These are phyloP conservation scores for Ictalurus furcatus DNA, from an alignment of 2,113 vertebrate species.

Conservation along the genomic window DNA sequence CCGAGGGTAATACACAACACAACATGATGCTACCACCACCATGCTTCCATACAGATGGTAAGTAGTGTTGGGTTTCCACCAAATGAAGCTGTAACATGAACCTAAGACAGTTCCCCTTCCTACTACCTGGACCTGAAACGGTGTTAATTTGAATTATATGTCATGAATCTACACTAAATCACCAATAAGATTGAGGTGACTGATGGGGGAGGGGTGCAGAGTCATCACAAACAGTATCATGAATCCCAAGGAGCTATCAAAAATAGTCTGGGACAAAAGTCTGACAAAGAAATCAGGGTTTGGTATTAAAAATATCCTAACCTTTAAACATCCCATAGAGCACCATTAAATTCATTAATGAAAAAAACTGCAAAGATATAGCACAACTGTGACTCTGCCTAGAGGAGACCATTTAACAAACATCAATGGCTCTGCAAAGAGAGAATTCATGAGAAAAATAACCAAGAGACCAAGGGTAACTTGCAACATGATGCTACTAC, in stretches of 20 bases:
- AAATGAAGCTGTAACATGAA: too few species aligned
- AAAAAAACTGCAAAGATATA: too few species aligned
- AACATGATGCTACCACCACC: neutral
- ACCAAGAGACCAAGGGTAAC: neutral
- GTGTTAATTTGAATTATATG: neutral
- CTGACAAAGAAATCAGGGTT: too few species aligned
- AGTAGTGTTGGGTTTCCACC: neutral
- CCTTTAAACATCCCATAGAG: too few species aligned
- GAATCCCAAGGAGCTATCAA: neutral
- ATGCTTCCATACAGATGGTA: neutral
- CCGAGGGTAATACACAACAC: neutral
- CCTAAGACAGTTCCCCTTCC: neutral
- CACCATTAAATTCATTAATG: too few species aligned
- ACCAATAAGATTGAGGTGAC: neutral
- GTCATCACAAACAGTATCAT: neutral
- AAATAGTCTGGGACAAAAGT: too few species aligned
- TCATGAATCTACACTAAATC: neutral
- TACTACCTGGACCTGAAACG: too few species aligned
- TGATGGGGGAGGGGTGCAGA: too few species aligned
- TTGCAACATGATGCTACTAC: neutral
- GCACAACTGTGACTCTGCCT: neutral
- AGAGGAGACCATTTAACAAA: neutral
- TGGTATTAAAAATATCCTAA: neutral
- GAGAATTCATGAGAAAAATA: neutral
- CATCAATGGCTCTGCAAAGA: neutral